A percentile compares a stretch with the other conserved stretches of the same genome.
phyloP scores from a whole-genome alignment of 2,113 vertebrate genomes.

The Bagarius yarrelli region DNA sequence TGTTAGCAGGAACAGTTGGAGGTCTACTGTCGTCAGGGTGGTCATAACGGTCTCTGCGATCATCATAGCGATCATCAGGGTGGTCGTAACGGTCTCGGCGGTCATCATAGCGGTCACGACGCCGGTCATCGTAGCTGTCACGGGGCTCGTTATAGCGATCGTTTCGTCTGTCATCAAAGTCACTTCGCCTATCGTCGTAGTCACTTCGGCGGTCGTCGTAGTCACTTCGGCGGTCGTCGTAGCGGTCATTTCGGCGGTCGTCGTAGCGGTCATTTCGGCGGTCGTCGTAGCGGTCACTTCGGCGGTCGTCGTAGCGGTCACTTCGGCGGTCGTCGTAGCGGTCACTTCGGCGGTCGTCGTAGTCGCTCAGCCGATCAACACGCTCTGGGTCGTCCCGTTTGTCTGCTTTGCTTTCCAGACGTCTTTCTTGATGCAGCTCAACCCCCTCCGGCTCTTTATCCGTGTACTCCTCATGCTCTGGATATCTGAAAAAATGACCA shows the following conservation, averaged over 20 bases:
- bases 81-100: conserved; percentile 28
- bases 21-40: conserved; percentile 47
- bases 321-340: conserved; percentile 30
- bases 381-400: not conserved
- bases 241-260: conserved; percentile 31
- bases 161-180: conserved; percentile 14
- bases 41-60: conserved; percentile 40
- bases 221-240: conserved; percentile 21
- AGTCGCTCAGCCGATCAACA: not conserved
- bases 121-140: conserved; percentile 43
- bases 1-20: conserved; percentile 55
- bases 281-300: conserved; percentile 3
- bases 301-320: conserved; percentile 27
- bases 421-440: not conserved
- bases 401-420: not conserved
- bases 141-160: conserved; percentile 32
- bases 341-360: conserved; percentile 32
- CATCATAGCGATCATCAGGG: conserved; percentile 50
- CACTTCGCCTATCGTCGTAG: conserved; percentile 37
- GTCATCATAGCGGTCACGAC: conserved; percentile 16
- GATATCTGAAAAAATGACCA: conserved; percentile 49
- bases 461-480: not conserved
- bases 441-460: conserved; percentile 45
- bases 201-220: conserved; percentile 25
- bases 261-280: conserved; percentile 30